phyloP scores from a whole-genome alignment of 1,140 invertebrate genomes.

The Drosophila hydei region DNA sequence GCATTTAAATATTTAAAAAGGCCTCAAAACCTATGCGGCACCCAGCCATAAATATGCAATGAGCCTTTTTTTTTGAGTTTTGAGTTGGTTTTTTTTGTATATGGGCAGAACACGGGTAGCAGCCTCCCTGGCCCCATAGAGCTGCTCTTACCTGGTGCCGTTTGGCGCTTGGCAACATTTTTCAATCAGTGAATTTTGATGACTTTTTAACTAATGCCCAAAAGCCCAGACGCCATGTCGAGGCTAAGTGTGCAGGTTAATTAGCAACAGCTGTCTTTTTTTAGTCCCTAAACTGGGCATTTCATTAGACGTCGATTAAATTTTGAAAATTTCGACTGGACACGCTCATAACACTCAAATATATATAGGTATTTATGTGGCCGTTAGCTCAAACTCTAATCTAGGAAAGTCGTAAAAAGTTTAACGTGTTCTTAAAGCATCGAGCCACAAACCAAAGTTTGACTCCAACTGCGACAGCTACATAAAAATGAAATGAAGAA shows the following conservation, averaged over 20 bases:
- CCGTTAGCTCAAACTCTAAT: conserved; percentile 26
- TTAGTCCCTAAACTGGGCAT: conserved; percentile 18
- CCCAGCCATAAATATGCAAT: conserved; percentile 72
- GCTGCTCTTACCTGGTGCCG: conserved; percentile 3
- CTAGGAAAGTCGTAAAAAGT: conserved; percentile 74
- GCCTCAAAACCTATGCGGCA: conserved; percentile 47
- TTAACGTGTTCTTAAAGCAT: conserved; percentile 73
- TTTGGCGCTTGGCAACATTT: conserved; percentile 25
- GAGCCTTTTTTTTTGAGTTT: conserved; percentile 45
- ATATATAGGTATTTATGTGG: neutral
- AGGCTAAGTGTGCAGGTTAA: conserved; percentile 65
- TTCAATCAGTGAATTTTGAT: conserved; percentile 64
- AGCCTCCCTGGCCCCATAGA: neutral
- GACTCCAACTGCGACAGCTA: conserved; percentile 24
- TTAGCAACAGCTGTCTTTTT: conserved; percentile 61
- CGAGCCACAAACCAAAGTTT: conserved; percentile 36
- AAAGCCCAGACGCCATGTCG: conserved; percentile 12
- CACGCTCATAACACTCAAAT: neutral
- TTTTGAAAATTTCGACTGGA: neutral
- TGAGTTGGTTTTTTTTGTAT: conserved; percentile 5
- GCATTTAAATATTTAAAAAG: conserved; percentile 78
- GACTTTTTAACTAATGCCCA: conserved; percentile 69
- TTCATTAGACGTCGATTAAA: conserved; percentile 50
- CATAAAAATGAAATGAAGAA: conserved; percentile 1
- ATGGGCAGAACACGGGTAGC: conserved; percentile 11